A percentile compares a stretch with the other conserved stretches of the same genome.
Evolutionary conservation across 2,113 vertebrate genomes (phyloP).

Genomic region (Mirza zaza): DNA sequence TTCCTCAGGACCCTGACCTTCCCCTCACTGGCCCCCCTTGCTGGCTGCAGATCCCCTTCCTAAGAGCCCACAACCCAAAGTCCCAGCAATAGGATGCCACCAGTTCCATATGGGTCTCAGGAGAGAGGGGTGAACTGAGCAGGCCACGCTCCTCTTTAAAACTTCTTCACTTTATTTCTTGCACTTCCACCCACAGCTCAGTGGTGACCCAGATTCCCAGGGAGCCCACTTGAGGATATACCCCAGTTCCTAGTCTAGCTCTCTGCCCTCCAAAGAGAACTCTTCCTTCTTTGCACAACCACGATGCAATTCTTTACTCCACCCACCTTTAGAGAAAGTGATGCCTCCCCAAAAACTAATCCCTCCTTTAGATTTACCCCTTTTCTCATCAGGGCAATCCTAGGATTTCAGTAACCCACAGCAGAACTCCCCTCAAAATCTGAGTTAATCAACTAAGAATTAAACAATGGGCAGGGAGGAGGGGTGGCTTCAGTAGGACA

Average conservation of each 20-base stretch:
- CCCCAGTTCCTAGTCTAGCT: background rate
- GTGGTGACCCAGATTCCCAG: background rate
- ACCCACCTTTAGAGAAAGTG: background rate
- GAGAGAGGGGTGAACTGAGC: background rate
- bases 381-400: background rate
- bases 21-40: accelerated
- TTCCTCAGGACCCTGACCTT: background rate
- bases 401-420: background rate
- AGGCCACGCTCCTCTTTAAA: background rate
- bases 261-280: background rate
- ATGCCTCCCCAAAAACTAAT: background rate
- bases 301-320: background rate
- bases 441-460: background rate
- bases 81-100: background rate
- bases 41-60: background rate
- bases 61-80: no score
- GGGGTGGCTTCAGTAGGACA: background rate
- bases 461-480: background rate
- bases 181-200: background rate
- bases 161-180: background rate
- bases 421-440: background rate
- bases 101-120: background rate
- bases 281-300: background rate
- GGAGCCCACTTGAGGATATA: background rate
- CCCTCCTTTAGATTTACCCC: background rate